Conservation (phyloP, 2,797 vertebrate genomes). For the Margarornis squamiger region DNA sequence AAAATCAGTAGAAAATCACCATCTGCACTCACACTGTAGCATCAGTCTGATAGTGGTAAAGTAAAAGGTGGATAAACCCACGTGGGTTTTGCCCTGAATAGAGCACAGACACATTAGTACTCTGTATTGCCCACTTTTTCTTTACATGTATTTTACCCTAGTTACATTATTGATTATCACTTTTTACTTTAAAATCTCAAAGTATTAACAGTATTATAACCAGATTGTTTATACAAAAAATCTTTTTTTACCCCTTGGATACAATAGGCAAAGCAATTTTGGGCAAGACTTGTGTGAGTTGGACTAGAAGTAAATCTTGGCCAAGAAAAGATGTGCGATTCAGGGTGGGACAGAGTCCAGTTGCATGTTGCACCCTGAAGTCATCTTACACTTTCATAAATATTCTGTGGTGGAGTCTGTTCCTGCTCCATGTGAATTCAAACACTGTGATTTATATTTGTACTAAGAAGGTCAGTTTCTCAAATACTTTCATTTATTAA, state of each 20-base stretch:
- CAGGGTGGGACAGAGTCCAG: neutral
- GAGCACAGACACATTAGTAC: neutral
- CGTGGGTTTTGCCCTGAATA: neutral
- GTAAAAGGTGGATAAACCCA: neutral
- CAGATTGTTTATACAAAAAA: neutral
- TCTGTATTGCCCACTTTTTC: neutral
- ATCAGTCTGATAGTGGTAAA: neutral
- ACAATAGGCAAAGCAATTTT: neutral
- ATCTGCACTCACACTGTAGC: neutral
- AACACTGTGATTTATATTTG: constrained; percentile 64
- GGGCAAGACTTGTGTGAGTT: neutral
- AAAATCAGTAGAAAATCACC: neutral
- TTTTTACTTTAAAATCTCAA: neutral
- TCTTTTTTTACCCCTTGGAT: neutral
- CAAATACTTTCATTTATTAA: constrained; percentile 77
- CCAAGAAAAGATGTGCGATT: neutral
- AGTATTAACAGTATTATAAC: neutral
- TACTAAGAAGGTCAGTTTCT: constrained; percentile 62
- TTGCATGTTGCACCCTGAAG: neutral
- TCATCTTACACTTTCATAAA: constrained; percentile 7
- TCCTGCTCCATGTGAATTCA: constrained; percentile 37
- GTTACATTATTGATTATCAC: neutral
- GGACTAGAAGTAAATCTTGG: neutral
- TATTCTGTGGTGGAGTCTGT: constrained; percentile 10
- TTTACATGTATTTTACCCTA: neutral